phyloP scores from a whole-genome alignment of 2,113 vertebrate species.

The Desmodus rotundus region DNA sequence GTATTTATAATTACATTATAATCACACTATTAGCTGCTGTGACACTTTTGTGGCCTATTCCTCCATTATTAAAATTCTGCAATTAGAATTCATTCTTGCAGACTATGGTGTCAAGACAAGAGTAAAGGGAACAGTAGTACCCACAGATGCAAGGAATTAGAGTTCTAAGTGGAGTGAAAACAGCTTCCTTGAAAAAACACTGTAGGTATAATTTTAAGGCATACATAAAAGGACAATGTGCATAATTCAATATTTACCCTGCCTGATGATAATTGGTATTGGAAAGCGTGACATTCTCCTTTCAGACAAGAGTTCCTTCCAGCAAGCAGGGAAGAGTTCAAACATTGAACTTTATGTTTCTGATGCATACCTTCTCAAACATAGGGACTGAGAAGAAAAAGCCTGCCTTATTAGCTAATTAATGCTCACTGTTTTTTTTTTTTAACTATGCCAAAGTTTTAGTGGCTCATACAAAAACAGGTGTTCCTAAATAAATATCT shows the following conservation, averaged over 20 bases:
- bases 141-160: not conserved
- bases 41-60: not conserved
- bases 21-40: not conserved
- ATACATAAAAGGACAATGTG: not conserved
- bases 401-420: not conserved
- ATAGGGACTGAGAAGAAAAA: not conserved
- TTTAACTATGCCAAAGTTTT: not conserved
- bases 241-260: conserved; percentile 21
- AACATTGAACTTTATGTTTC: not conserved
- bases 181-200: not conserved
- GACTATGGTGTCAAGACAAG: not conserved
- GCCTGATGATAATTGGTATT: not conserved
- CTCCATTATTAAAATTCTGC: conserved; percentile 13
- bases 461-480: not conserved
- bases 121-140: not conserved
- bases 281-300: not conserved
- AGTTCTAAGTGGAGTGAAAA: not conserved
- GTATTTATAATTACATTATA: not conserved
- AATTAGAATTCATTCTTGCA: conserved; percentile 28
- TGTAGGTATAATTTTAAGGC: not conserved
- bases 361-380: not conserved
- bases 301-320: not conserved
- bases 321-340: not conserved
- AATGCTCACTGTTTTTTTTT: not conserved
- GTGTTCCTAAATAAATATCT: not conserved